phyloP scores from a whole-genome alignment of 1,140 invertebrate genomes.

The Adelges cooleyi region DNA sequence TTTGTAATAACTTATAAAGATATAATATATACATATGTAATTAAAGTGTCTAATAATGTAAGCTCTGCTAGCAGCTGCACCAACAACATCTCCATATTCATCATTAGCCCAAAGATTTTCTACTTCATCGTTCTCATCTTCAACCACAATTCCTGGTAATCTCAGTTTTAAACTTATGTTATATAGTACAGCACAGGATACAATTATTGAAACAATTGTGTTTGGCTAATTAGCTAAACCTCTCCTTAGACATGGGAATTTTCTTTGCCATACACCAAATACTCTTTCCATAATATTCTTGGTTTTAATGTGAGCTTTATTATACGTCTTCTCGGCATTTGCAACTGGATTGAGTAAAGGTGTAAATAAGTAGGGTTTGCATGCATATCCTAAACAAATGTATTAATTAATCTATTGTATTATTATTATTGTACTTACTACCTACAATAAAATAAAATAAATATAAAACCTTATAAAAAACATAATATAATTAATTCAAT shows the following conservation, averaged over 20 bases:
- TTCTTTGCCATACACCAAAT: conserved; percentile 29
- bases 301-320: conserved; percentile 15
- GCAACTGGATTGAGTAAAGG: conserved; percentile 14
- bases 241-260: conserved; percentile 28
- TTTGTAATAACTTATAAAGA: not conserved
- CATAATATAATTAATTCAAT: not conserved
- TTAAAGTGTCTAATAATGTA: not conserved
- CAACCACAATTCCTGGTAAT: not conserved
- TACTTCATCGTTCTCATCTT: not conserved
- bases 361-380: conserved; percentile 21
- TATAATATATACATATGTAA: not conserved
- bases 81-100: not conserved
- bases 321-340: not conserved
- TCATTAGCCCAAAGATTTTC: not conserved
- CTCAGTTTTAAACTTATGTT: not conserved
- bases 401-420: not conserved
- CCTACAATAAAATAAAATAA: not conserved
- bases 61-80: not conserved
- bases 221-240: not conserved
- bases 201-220: not conserved
- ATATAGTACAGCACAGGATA: not conserved
- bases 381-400: not conserved
- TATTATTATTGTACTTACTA: not conserved
- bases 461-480: not conserved
- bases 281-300: conserved; percentile 24